These are phyloP conservation scores for Philaenus spumarius DNA, from an alignment of 1,140 invertebrate genomes.

Conservation along the genomic window DNA sequence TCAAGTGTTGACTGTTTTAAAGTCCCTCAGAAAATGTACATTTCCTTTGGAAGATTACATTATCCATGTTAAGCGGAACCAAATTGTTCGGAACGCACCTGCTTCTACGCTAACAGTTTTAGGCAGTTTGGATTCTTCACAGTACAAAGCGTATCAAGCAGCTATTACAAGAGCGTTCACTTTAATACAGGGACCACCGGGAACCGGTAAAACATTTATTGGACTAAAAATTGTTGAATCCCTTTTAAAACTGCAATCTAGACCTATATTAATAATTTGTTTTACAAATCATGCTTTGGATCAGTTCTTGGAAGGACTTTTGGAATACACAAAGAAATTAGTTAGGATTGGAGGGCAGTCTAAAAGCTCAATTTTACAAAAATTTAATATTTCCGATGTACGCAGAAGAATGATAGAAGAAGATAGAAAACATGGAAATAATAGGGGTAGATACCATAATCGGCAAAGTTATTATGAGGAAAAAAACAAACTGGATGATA, in stretches of 20 bases:
- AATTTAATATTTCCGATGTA: neutral
- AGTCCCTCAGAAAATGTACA: conserved; percentile 42
- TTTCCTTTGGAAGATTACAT: conserved; percentile 59
- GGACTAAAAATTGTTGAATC: conserved; percentile 56
- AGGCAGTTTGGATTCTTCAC: conserved; percentile 45
- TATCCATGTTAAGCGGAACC: conserved; percentile 38
- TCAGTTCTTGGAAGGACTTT: conserved; percentile 72
- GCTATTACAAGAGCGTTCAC: conserved; percentile 55
- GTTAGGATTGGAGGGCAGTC: conserved; percentile 68
- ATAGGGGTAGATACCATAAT: too few species aligned
- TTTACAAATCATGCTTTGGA: conserved; percentile 84
- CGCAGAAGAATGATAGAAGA: neutral
- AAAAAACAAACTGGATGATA: too few species aligned
- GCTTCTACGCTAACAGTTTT: neutral
- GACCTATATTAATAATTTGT: conserved; percentile 68
- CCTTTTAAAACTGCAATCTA: conserved; percentile 40
- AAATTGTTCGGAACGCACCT: neutral
- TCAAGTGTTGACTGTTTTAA: conserved; percentile 51
- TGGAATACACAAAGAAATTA: conserved; percentile 49
- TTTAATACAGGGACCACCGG: conserved; percentile 72
- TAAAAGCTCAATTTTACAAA: conserved; percentile 39
- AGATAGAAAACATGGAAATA: too few species aligned
- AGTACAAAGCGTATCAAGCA: conserved; percentile 48
- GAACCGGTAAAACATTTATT: conserved; percentile 73
- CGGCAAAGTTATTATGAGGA: too few species aligned